Evolutionary conservation across 1,140 invertebrate species (phyloP).

Genomic region (Nebria ingens): DNA sequence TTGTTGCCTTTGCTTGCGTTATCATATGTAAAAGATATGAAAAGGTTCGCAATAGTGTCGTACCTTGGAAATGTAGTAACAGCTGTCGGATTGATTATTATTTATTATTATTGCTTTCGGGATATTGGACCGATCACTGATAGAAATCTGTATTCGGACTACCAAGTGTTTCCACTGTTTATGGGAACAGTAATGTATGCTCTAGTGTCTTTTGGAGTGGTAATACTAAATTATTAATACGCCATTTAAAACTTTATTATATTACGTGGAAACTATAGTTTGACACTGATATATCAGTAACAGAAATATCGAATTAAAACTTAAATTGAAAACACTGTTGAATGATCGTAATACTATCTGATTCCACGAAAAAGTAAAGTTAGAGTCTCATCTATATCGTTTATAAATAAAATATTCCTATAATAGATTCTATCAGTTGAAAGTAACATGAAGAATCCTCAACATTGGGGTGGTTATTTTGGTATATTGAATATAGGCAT

Average conservation of each 20-base stretch:
- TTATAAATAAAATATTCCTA: too few relatives aligned
- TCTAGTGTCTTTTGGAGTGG: conserved; percentile 55
- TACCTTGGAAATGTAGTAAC: conserved; percentile 53
- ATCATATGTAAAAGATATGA: conserved; percentile 54
- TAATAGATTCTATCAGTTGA: not conserved
- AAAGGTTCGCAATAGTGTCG: conserved; percentile 56
- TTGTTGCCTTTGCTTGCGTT: conserved; percentile 49
- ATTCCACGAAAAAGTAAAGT: too few relatives aligned
- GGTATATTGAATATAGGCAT: not conserved
- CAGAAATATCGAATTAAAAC: too few relatives aligned
- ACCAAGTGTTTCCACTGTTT: conserved; percentile 46
- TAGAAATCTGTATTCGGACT: conserved; percentile 34
- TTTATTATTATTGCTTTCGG: conserved; percentile 51
- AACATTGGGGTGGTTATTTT: not conserved
- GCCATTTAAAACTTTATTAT: too few relatives aligned
- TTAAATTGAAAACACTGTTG: too few relatives aligned
- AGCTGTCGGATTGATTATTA: conserved; percentile 45
- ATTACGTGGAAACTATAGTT: too few relatives aligned
- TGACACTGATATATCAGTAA: too few relatives aligned
- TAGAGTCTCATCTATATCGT: too few relatives aligned
- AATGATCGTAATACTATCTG: too few relatives aligned
- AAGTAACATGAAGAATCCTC: not conserved
- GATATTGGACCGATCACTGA: conserved; percentile 38
- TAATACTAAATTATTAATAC: too few relatives aligned
- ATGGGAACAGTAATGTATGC: conserved; percentile 55